Evolutionary conservation across 2,113 vertebrate genomes (phyloP), one percentile per base, ranked within the genome.

Genomic region (Amphiprion percula): DNA sequence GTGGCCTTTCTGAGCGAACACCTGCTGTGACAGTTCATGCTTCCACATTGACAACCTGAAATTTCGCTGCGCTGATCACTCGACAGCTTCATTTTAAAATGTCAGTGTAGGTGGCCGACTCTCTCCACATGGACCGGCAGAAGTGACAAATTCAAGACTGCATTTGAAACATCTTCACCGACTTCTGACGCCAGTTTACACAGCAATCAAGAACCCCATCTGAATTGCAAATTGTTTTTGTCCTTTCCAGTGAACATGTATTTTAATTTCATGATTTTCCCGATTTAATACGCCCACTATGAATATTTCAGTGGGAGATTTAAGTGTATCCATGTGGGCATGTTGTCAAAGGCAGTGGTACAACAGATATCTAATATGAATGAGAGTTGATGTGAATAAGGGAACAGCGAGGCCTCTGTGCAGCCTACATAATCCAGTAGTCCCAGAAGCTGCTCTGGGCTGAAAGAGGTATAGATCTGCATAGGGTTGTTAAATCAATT

Each of bases 401-500:
- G 68, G 12, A 76, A 55, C 47, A 67, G 61, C 12, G 11, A 58
- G n/a, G 69, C 78, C 69, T 81, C 24, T n/a, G 53, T 21, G 28
- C 53, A 21, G 58, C 47, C 49, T 80, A 81, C 84, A 89, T 84
- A 85, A 83, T 87, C 80, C 83, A 70, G 64, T 4, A 65, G 74
- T 69, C 70, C 76, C 80, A 44, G 26, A 77, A 82, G 66, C 71
- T 47, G 37, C 60, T 72, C 44, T 10, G 68, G 49, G 83, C 77
- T 86, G 60, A 86, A 60, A 50, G 46, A 88, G 84, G 79, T 62
- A 59, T 79, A 58, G 66, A 82, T 80, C 62, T 64, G 66, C 80
- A 60, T 37, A 19, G 50, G 61, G 52, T 67, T 81, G 72, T 81
- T 80, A 44, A 90, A 88, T 78, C 59, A 82, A 86, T 88, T 87